Evolutionary conservation across 2,888 invertebrate species (phyloP), one percentile per base, ranked within the genome.

Genomic region (Blastobasis adustella): DNA sequence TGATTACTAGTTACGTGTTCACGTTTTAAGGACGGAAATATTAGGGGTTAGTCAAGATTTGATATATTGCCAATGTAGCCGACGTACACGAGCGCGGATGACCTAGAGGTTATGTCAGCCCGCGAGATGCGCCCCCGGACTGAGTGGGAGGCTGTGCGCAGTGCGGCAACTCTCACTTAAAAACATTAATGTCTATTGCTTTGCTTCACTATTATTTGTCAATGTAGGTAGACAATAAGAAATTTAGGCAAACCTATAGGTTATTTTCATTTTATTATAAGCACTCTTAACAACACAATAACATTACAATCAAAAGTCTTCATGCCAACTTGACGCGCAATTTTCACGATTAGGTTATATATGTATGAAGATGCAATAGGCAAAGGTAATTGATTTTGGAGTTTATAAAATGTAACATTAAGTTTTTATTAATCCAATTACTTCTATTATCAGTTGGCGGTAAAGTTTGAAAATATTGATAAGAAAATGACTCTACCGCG

Each of bases 71-170:
- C 10, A n/a, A 42, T 42, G 42, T 61, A 60, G 56, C 59, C 53
- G 55, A 59, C 51, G 52, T 45, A 49, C 48, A 56, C 55, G 47
- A 54, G 55, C 63, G 58, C 59, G 55, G 60, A 63, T 61, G 54
- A 66, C 64, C 60, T 63, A 63, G 64, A 84, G 83, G 83, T 86
- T 86, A 85, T 82, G 81, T 79, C 72, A 66, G 66, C 63, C 73
- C 69, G 65, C 72, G 81, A 82, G 82, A 84, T 83, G 73, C 77
- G 64, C 70, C 78, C 82, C 72, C 72, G 71, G 73, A 86, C 85
- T 82, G 83, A 80, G 53, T 82, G 83, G 80, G 87, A 86, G 75
- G 87, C 86, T 86, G 86, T 87, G 88, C 88, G 88, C 88, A 88
- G 72, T 87, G 87, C 87, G 87, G 76, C 80, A 87, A 68, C 70